These are phyloP conservation scores for Sinonovacula constricta DNA, from an alignment of 1,140 invertebrate genomes.

Conservation along the genomic window DNA sequence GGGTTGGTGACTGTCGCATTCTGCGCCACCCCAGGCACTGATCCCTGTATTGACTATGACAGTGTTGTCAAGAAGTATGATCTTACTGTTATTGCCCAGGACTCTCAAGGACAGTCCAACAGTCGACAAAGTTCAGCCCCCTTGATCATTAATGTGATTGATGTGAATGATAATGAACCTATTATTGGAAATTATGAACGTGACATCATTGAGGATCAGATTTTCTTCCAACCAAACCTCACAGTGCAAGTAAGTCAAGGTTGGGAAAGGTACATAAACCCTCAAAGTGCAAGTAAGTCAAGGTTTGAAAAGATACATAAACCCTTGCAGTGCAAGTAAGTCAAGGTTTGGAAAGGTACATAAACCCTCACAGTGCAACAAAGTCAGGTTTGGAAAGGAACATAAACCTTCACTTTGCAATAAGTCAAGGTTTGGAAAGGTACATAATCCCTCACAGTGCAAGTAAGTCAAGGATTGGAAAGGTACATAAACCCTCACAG, in stretches of 20 bases:
- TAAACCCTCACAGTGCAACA: not conserved
- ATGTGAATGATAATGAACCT: slow-evolving; percentile 93
- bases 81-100: slow-evolving; percentile 91
- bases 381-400: no score
- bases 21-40: slow-evolving; percentile 84
- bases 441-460: not conserved
- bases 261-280: not conserved
- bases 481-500: not conserved
- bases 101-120: slow-evolving; percentile 85
- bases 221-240: not conserved
- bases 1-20: slow-evolving; percentile 90
- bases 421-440: not conserved
- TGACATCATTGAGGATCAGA: slow-evolving; percentile 16
- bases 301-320: not conserved
- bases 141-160: slow-evolving; percentile 87
- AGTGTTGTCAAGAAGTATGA: slow-evolving; percentile 89
- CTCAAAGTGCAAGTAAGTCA: not conserved
- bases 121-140: slow-evolving; percentile 88
- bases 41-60: slow-evolving; percentile 92
- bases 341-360: not conserved
- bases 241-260: slow-evolving; percentile 3
- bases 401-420: not conserved
- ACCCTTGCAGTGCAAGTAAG: not conserved
- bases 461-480: not conserved
- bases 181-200: slow-evolving; percentile 49